phyloP scores from a whole-genome alignment of 1,140 invertebrate genomes.

The Drosophila chauvacae region DNA sequence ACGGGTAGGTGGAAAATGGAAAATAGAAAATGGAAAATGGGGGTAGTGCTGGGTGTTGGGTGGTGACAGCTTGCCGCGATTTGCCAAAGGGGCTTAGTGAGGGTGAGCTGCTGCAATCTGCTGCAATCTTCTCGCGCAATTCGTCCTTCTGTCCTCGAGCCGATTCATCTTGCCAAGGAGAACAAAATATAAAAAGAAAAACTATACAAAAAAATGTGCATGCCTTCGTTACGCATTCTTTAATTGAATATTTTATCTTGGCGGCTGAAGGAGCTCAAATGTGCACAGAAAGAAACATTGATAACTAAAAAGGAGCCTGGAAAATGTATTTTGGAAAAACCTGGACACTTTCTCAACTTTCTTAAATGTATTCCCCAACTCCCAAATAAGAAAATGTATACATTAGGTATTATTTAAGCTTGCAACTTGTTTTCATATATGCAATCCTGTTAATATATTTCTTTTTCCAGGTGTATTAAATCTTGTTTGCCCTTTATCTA shows the following conservation, averaged over 20 bases:
- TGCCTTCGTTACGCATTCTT: conserved; percentile 48
- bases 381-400: background rate
- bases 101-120: conserved; percentile 24
- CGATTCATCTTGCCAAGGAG: conserved; percentile 56
- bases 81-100: conserved; percentile 19
- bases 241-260: conserved; percentile 77
- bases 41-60: background rate
- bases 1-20: conserved; percentile 11
- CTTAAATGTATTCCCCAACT: background rate
- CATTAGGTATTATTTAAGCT: no score
- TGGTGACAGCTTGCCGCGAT: conserved; percentile 17
- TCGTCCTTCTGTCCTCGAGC: conserved; percentile 44
- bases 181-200: background rate
- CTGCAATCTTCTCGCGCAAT: conserved; percentile 46
- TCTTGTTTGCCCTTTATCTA: background rate
- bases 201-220: conserved; percentile 6
- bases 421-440: background rate
- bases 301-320: background rate
- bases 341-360: background rate
- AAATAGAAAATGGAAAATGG: conserved; percentile 23
- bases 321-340: background rate
- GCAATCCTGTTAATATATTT: background rate
- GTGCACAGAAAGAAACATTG: conserved; percentile 11
- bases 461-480: background rate
- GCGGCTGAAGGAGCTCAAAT: conserved; percentile 1